Percentiles rank a stretch among this genome's conserved stretches.
Evolutionary conservation across 1,140 invertebrate genomes (phyloP).

Genomic region (Zaprionus ornatus): DNA sequence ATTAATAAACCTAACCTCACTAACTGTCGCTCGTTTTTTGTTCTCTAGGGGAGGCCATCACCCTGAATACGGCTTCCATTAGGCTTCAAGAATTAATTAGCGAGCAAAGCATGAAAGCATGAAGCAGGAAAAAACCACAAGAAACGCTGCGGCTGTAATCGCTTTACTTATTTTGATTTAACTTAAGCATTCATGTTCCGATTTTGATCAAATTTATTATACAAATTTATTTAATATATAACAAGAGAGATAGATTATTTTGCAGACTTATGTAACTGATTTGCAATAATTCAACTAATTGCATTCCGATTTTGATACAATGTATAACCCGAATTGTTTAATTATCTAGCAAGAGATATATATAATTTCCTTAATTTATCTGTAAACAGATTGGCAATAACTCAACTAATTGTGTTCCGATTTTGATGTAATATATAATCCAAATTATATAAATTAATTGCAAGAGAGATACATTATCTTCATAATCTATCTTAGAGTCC

Average conservation of each 20-base stretch:
- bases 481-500: no score
- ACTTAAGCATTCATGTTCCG: not conserved
- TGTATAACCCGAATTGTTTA: no score
- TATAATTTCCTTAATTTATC: no score
- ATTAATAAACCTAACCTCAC: not conserved
- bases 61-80: not conserved
- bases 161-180: not conserved
- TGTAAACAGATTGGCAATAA: no score
- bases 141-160: not conserved
- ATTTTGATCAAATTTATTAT: not conserved
- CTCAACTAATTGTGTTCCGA: no score
- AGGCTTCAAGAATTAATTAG: not conserved
- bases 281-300: not conserved
- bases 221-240: not conserved
- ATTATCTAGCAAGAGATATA: no score
- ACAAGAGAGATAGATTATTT: no score
- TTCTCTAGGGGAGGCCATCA: not conserved
- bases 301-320: not conserved
- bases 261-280: not conserved
- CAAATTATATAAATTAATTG: no score
- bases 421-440: no score
- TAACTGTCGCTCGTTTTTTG: not conserved
- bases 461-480: no score
- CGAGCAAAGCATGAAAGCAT: not conserved
- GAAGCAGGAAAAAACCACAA: not conserved